Evolutionary conservation across 2,797 vertebrate genomes (phyloP), one percentile per base, ranked within the genome.

Genomic region (Gallinago nigripennis): DNA sequence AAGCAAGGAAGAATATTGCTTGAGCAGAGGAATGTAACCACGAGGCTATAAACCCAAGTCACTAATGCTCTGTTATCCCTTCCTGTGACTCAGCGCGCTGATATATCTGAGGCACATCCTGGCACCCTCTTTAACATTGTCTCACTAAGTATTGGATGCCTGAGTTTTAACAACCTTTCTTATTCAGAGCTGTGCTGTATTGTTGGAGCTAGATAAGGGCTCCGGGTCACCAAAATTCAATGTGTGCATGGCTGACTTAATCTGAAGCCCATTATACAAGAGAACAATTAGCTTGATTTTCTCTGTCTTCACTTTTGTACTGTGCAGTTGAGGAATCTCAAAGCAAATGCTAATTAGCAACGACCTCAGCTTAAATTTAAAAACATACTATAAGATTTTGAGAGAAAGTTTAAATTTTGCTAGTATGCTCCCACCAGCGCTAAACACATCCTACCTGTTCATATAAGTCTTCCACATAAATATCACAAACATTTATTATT

Each of bases 181-280:
- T 65, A 82, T 80, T 86, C 87, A 86, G 72, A 70, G 54, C 35
- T 80, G 19, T 54, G n/a, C 37, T 60, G 75, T 33, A 48, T 82
- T 96, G 91, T 93, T 72, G 45, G 61, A 48, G 8, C 35, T 87
- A 82, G 90, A 95, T 95, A 92, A 96, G 88, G 95, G 83, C 81
- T 96, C 51, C 0, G 17, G 94, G 94, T 94, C 94, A 95, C 84
- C 79, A 77, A 30, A 39, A 70, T 86, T 92, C 88, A 83, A 9
- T 82, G 68, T 86, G 78, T 33, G 82, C 51, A 57, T 78, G 43
- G 13, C 21, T 95, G 92, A 86, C 81, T 92, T 90, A 71, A 71
- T 75, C 79, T 48, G 51, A 60, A 91, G 57, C 25, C 64, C 61
- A 80, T 80, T 89, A 84, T 92, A 33, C 8, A 23, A 83, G 61